phyloP scores from a whole-genome alignment of 2,888 invertebrate genomes.

The Microctonus brassicae region DNA sequence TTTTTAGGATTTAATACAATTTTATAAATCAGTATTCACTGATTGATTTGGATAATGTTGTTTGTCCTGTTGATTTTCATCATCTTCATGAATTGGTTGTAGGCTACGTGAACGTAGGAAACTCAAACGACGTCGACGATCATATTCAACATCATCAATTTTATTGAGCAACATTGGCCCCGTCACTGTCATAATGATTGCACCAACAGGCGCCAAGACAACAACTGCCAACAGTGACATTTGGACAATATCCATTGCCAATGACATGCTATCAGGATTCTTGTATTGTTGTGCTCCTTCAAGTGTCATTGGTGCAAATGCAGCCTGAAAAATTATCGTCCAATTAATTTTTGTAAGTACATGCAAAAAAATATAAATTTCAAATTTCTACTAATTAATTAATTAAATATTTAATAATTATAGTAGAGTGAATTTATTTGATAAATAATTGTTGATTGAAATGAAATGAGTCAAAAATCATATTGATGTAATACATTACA shows the following conservation, averaged over 20 bases:
- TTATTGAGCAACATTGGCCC: constrained; percentile 60
- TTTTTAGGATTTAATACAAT: not conserved
- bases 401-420: not conserved
- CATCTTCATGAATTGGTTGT: constrained; percentile 37
- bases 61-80: not conserved
- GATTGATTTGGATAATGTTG: not conserved
- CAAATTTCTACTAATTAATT: not conserved
- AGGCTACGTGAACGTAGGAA: constrained; percentile 38
- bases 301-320: constrained; percentile 75
- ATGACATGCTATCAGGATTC: constrained; percentile 45
- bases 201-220: constrained; percentile 60
- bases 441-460: not conserved
- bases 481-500: not conserved
- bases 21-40: not conserved
- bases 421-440: not conserved
- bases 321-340: constrained; percentile 71
- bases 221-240: constrained; percentile 60
- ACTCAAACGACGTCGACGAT: constrained; percentile 42
- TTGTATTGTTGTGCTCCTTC: constrained; percentile 57
- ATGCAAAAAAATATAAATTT: not conserved
- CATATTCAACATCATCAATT: constrained; percentile 46
- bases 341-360: not conserved
- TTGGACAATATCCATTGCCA: constrained; percentile 58
- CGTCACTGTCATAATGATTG: constrained; percentile 56
- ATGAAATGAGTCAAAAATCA: not conserved